Evolutionary conservation across 2,797 vertebrate genomes (phyloP), one percentile per base, ranked within the genome.

Genomic region (Oryzias dopingdopingensis): DNA sequence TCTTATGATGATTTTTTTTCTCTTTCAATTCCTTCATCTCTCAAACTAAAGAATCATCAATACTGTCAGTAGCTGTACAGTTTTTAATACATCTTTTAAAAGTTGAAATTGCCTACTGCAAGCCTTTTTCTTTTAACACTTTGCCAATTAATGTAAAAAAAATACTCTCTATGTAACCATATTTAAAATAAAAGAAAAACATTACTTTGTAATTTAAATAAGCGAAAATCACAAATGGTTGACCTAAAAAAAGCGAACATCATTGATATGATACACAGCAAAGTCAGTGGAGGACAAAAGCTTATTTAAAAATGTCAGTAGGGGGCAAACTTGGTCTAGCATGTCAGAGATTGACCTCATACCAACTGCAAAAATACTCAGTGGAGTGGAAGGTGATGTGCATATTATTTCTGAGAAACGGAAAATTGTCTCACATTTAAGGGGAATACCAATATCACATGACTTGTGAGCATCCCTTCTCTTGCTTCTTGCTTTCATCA

Each of bases 311-410:
- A 57, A 16, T 65, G 76, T 81, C 85, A 91, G 85, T 63, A 88
- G 88, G 81, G 88, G 88, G 88, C 86, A 90, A 86, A 84, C 79
- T 83, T 85, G 87, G 60, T 81, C 82, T 72, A 88, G 72, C 55
- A 59, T 76, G 70, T 67, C 42, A 24, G 41, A 74, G 49, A 74
- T 49, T 77, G 57, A 70, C 58, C 72, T 81, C 75, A 67, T 29
- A 61, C 32, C 46, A 59, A 43, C 62, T 65, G 52, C 60, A 72
- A 54, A 52, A 70, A 77, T 20, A 52, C 12, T 26, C 62, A 52
- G 22, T 51, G 16, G 2, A 49, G 55, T 41, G 29, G 44, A 65
- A 52, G 44, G 22, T 62, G 26, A 29, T 29, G 57, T n/a, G 17
- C 61, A 59, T 23, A 65, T 50, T 45, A 37, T 29, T 58, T 56